These are phyloP conservation scores for Thereva nobilitata DNA, from an alignment of 2,888 invertebrate genomes.

Conservation along the genomic window DNA sequence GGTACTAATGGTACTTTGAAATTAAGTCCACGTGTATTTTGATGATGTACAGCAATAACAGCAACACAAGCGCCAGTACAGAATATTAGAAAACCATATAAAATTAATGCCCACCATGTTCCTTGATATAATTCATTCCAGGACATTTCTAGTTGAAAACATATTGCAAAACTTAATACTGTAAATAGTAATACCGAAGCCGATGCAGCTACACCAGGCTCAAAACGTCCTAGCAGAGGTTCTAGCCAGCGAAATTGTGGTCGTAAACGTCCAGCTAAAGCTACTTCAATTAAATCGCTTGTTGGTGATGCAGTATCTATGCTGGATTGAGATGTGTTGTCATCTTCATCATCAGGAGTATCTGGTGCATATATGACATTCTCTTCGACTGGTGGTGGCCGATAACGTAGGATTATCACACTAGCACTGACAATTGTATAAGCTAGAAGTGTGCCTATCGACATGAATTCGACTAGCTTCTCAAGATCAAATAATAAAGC, in stretches of 20 bases:
- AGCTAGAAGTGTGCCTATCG: conserved; percentile 84
- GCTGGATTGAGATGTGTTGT: conserved; percentile 66
- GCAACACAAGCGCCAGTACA: conserved; percentile 70
- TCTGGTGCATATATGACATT: conserved; percentile 62
- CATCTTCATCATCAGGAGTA: conserved; percentile 62
- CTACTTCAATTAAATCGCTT: conserved; percentile 62
- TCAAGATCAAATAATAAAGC: conserved; percentile 86
- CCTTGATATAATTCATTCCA: conserved; percentile 62
- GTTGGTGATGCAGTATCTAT: conserved; percentile 66
- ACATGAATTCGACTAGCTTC: conserved; percentile 92
- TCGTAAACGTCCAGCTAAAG: conserved; percentile 76
- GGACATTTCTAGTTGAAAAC: conserved; percentile 68
- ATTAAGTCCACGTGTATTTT: conserved; percentile 70
- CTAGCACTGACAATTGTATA: conserved; percentile 92
- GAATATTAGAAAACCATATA: conserved; percentile 66
- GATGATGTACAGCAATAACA: conserved; percentile 76
- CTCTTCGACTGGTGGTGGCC: conserved; percentile 63
- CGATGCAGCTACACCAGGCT: conserved; percentile 76
- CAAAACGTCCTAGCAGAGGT: conserved; percentile 71
- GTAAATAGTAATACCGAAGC: conserved; percentile 73
- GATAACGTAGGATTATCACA: conserved; percentile 83
- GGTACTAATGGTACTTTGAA: conserved; percentile 85
- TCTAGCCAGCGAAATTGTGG: conserved; percentile 75
- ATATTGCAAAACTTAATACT: conserved; percentile 69
- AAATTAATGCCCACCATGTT: conserved; percentile 71